A percentile compares a stretch with the other conserved stretches of the same genome.
Evolutionary conservation across 30 jellyfish, hydroid and myxozoan species (phyloP).

Genomic region (Turritopsis dohrnii): DNA sequence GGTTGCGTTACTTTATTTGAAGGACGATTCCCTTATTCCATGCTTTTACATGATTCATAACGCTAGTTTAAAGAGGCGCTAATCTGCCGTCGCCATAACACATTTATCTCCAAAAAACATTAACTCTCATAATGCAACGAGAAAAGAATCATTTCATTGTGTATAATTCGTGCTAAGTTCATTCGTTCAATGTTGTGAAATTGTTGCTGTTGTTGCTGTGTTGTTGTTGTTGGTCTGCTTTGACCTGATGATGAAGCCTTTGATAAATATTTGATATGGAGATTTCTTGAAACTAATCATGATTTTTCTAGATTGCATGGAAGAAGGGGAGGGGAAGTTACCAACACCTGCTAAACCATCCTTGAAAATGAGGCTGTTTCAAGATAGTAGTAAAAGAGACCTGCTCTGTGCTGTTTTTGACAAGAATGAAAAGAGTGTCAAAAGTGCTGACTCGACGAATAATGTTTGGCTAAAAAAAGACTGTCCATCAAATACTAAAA

Average conservation of each 20-base stretch:
- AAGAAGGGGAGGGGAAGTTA: slow-evolving; percentile 7
- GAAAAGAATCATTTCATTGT: too few species aligned
- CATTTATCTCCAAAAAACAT: too few species aligned
- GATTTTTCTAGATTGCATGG: background rate
- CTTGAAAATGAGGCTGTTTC: slow-evolving; percentile 41
- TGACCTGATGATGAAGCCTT: background rate
- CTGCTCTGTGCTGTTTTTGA: slow-evolving; percentile 27
- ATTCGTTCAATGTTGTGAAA: background rate
- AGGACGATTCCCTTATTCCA: too few species aligned
- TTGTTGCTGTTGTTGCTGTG: background rate
- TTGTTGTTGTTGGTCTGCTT: background rate
- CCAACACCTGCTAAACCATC: slow-evolving; percentile 51
- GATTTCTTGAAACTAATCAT: background rate
- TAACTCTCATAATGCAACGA: too few species aligned
- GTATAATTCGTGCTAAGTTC: too few species aligned
- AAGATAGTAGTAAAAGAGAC: slow-evolving; percentile 26
- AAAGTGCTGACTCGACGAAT: background rate
- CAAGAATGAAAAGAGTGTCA: background rate
- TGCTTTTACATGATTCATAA: too few species aligned
- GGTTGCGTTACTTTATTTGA: too few species aligned
- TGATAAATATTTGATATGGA: background rate
- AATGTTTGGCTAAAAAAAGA: slow-evolving; percentile 19
- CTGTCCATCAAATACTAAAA: background rate
- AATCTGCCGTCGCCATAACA: too few species aligned
- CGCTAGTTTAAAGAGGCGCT: too few species aligned